Conservation (phyloP, 2,888 invertebrate species). For the Drosophila affinis region DNA sequence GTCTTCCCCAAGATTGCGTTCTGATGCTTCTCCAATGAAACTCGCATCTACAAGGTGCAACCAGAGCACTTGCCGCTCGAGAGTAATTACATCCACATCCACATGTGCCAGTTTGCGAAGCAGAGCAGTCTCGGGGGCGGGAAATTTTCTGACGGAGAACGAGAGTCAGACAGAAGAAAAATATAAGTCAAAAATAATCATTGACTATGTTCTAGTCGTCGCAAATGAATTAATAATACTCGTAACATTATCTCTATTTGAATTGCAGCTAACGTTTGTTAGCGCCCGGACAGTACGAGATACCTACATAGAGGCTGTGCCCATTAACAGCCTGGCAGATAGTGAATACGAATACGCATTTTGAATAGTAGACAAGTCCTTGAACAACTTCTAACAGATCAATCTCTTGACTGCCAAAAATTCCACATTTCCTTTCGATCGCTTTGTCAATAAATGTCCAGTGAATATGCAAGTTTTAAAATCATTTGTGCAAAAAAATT, state of each 20-base stretch:
- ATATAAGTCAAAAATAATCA: neutral
- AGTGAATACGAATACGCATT: too few relatives aligned
- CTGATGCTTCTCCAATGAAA: constrained; percentile 40
- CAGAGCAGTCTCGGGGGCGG: neutral
- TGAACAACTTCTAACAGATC: too few relatives aligned
- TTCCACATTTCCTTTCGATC: too few relatives aligned
- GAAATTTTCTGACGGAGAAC: neutral
- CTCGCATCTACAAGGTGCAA: constrained; percentile 24
- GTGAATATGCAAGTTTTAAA: too few relatives aligned
- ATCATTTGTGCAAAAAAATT: too few relatives aligned
- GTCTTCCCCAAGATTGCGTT: constrained; percentile 10
- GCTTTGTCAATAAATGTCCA: too few relatives aligned
- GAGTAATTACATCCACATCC: constrained; percentile 52
- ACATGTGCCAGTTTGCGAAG: constrained; percentile 38
- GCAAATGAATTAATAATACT: constrained; percentile 67
- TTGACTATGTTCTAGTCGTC: constrained; percentile 30
- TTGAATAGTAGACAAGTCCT: too few relatives aligned
- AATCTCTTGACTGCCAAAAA: too few relatives aligned
- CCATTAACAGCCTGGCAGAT: too few relatives aligned
- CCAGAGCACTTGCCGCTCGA: constrained; percentile 48
- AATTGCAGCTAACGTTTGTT: constrained; percentile 35
- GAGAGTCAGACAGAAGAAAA: neutral
- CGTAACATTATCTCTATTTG: constrained; percentile 64
- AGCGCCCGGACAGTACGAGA: neutral
- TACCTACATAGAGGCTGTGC: too few relatives aligned